Evolutionary conservation across 2,888 invertebrate species (phyloP).

Genomic region (Diarsia dahlii): DNA sequence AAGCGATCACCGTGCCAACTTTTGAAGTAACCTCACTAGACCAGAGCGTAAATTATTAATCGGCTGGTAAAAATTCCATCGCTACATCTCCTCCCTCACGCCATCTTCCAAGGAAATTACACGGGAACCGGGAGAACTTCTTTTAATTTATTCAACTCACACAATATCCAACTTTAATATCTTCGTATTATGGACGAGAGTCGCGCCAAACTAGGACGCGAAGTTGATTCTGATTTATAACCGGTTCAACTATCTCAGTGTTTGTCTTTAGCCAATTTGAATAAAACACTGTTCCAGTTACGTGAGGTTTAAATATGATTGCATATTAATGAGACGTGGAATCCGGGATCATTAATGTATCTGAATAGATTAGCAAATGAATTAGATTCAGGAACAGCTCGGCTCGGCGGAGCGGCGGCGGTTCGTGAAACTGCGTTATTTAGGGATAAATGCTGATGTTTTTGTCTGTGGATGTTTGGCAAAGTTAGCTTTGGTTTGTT

Average conservation of each 20-base stretch:
- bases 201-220: constrained; percentile 44
- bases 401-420: not conserved
- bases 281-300: constrained; percentile 72
- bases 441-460: constrained; percentile 27
- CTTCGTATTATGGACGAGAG: constrained; percentile 63
- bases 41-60: constrained; percentile 34
- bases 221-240: constrained; percentile 79
- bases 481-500: not conserved
- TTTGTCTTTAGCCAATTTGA: constrained; percentile 81
- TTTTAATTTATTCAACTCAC: constrained; percentile 76
- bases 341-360: constrained; percentile 63
- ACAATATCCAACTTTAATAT: constrained; percentile 73
- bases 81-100: constrained; percentile 61
- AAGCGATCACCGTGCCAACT: constrained; percentile 31
- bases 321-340: constrained; percentile 69
- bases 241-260: constrained; percentile 78
- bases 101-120: constrained; percentile 76
- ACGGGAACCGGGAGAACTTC: constrained; percentile 75
- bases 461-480: constrained; percentile 20
- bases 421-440: constrained; percentile 33
- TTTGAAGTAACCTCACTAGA: constrained; percentile 45
- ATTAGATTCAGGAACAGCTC: constrained; percentile 54
- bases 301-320: constrained; percentile 69
- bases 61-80: constrained; percentile 34
- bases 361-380: constrained; percentile 65